Evolutionary conservation across 2,113 vertebrate genomes (phyloP).

Genomic region (Arvicanthis niloticus): DNA sequence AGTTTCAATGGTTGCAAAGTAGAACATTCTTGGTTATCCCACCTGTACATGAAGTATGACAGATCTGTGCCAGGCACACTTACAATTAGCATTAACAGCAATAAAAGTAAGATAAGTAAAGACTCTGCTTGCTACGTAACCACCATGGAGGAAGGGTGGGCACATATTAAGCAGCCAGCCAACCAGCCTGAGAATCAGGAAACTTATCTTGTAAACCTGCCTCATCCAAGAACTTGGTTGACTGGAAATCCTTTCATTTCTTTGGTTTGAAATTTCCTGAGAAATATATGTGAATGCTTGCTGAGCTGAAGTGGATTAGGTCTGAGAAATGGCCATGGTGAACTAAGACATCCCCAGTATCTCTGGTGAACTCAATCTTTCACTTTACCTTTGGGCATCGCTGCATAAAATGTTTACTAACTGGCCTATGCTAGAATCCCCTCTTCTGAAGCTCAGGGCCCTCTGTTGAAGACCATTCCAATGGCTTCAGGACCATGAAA

Average conservation of each 20-base stretch:
- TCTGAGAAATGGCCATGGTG: not conserved
- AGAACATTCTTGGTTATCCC: constrained; percentile 56
- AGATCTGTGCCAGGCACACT: not conserved
- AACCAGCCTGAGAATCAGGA: not conserved
- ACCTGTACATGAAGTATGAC: not conserved
- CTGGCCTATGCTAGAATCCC: fast-evolving
- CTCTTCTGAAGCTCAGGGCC: not conserved
- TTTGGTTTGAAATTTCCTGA: not conserved
- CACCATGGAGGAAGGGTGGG: not conserved
- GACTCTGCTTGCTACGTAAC: not conserved
- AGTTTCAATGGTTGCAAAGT: constrained; percentile 59
- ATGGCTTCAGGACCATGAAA: not conserved
- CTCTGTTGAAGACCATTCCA: not conserved
- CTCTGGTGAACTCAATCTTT: not conserved
- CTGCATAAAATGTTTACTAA: not conserved
- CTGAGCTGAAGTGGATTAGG: not conserved
- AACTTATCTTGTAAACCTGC: not conserved
- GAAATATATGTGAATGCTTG: not conserved
- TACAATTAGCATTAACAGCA: not conserved
- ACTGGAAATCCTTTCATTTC: not conserved
- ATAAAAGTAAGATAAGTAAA: not conserved
- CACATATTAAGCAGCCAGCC: fast-evolving
- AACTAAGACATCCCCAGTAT: not conserved
- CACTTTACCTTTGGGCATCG: not conserved
- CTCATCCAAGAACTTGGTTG: not conserved